Conservation (phyloP, 2,888 invertebrate species). For the Phortica okadai region DNA sequence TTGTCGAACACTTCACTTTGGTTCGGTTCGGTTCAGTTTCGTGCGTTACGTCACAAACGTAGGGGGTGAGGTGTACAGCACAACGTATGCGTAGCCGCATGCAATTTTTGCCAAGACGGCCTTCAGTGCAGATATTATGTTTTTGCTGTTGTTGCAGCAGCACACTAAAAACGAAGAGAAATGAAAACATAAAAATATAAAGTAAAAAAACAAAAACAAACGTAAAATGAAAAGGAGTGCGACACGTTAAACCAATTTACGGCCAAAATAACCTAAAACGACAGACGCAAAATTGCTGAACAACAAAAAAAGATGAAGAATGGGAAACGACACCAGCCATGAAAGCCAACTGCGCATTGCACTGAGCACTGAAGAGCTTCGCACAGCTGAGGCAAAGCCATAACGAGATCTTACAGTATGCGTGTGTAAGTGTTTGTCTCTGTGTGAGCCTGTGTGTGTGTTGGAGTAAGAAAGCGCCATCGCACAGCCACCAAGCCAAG, state of each 20-base stretch:
- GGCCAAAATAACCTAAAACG: conserved; percentile 5
- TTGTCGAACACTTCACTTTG: not conserved
- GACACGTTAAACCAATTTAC: conserved; percentile 33
- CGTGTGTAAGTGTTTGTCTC: not conserved
- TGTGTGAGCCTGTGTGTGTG: not conserved
- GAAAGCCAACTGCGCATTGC: conserved; percentile 10
- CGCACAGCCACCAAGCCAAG: conserved; percentile 3
- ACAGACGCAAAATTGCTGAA: not conserved
- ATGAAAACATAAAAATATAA: not conserved
- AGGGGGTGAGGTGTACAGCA: not conserved
- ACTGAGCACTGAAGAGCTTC: not conserved
- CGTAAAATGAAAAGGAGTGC: conserved; percentile 10
- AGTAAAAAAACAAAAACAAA: not conserved
- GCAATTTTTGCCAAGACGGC: conserved; percentile 25
- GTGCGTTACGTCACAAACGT: conserved; percentile 20
- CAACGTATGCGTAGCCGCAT: not conserved
- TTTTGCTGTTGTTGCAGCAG: not conserved
- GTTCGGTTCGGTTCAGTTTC: not conserved
- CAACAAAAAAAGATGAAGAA: conserved; percentile 21
- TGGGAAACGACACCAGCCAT: conserved; percentile 18
- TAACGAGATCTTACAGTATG: not conserved
- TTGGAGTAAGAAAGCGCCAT: not conserved
- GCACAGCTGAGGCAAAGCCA: no score
- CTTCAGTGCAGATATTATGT: conserved; percentile 15
- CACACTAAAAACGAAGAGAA: not conserved